These are phyloP conservation scores for Tipula confusa DNA, from an alignment of 2,888 invertebrate species.

Conservation along the genomic window DNA sequence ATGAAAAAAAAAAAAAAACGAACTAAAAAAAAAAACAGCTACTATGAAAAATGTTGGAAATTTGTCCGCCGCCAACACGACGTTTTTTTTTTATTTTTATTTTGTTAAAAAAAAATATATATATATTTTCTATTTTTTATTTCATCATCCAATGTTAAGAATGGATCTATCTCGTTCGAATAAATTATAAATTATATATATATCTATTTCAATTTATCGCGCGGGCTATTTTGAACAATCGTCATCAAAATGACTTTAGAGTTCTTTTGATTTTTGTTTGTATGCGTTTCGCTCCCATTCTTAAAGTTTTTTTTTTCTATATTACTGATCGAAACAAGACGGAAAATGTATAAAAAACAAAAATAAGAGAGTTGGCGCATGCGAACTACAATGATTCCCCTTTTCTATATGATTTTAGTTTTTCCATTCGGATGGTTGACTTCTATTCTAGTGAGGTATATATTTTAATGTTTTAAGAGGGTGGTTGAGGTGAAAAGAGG, in stretches of 20 bases:
- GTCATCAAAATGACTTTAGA: constrained; percentile 12
- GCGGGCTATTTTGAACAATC: constrained; percentile 20
- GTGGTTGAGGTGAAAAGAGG: constrained; percentile 25
- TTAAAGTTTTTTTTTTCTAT: background rate
- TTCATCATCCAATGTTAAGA: constrained; percentile 4
- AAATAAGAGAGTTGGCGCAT: constrained; percentile 25
- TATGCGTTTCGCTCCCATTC: constrained; percentile 21
- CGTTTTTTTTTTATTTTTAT: background rate
- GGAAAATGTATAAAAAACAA: background rate
- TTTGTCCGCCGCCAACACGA: constrained; percentile 25
- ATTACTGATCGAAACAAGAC: background rate
- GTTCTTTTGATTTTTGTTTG: background rate
- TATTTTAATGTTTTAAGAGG: background rate
- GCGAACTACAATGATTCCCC: background rate
- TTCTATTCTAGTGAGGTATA: background rate
- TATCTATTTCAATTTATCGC: constrained; percentile 25
- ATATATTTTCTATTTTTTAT: constrained; percentile 12
- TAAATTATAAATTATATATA: constrained; percentile 25
- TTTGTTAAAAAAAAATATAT: too few relatives aligned
- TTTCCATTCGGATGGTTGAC: background rate
- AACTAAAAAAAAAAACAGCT: background rate
- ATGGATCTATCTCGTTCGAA: constrained; percentile 20
- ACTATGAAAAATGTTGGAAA: constrained; percentile 25
- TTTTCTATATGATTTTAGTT: background rate
- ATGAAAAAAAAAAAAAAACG: background rate